phyloP scores from a whole-genome alignment of 2,797 vertebrate species.

The Babyrousa celebensis region DNA sequence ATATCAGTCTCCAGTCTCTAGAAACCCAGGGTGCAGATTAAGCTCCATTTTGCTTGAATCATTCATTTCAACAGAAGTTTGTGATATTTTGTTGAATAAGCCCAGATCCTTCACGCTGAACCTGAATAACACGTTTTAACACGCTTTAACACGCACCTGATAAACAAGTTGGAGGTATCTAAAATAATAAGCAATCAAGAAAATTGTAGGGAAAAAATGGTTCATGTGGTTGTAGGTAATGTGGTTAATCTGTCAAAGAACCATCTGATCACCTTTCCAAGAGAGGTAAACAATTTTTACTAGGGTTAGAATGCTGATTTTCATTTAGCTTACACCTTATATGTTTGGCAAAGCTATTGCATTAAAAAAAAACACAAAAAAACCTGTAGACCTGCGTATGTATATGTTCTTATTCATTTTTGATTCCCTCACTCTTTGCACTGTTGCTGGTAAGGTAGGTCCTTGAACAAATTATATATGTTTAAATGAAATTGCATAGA shows the following conservation, averaged over 20 bases:
- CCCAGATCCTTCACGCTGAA: slow-evolving; percentile 86
- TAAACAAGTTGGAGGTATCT: slow-evolving; percentile 88
- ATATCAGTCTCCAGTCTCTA: neutral
- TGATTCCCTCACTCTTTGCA: neutral
- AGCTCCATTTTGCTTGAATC: slow-evolving; percentile 64
- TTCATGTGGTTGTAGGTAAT: slow-evolving; percentile 77
- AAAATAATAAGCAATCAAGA: slow-evolving; percentile 88
- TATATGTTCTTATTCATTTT: neutral
- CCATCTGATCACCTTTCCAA: neutral
- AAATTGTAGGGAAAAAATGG: slow-evolving; percentile 87
- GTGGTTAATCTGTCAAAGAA: slow-evolving; percentile 35
- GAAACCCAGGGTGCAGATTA: slow-evolving; percentile 19
- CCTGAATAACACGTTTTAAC: slow-evolving; percentile 89
- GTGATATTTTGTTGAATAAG: slow-evolving; percentile 86
- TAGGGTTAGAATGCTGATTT: neutral
- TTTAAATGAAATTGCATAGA: slow-evolving; percentile 1
- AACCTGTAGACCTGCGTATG: neutral
- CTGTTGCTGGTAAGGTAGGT: neutral
- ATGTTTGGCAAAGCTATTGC: neutral
- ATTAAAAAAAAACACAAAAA: neutral
- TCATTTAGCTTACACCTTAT: neutral
- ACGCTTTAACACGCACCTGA: slow-evolving; percentile 89
- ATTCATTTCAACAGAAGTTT: slow-evolving; percentile 77
- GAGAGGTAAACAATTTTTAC: neutral
- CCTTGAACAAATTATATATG: neutral